Base-by-base conservation (phyloP, 92 coral and sea anemone species). In the Chrysogorgia sp. region DNA sequence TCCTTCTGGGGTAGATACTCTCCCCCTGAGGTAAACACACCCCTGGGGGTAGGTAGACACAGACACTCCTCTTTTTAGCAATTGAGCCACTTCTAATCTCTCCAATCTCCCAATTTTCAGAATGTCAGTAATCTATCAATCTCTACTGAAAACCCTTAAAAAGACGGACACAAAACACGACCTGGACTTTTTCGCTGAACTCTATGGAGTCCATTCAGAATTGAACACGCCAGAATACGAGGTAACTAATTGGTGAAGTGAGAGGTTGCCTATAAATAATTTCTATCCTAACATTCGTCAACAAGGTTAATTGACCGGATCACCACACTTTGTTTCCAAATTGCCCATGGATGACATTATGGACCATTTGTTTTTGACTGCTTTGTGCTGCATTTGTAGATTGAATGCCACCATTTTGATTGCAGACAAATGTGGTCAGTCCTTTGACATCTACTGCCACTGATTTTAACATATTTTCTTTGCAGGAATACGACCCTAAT, bases 111-210 rank as follows among this genome's bases (percentile, higher is more conserved):
- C 50, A 13, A 34, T 1, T 35, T 64, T 7, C n/a, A 71, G 77
- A 52, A 71, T 71, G 62, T 29, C 64, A 56, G 30, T 50, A 19
- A 56, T 72, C 9, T 72, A 72, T 72, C 79, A 72, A 35, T 0
- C 12, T 21, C 33, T 72, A 34, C 22, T 72, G 65, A 30, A 53
- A 34, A 72, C 79, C 25, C 33, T 72, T 17, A 72, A 55, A 35
- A 72, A 72, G 65, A 72, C 79, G 12, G 65, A 29, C 30, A 56
- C 79, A 6, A 53, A 53, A 28, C 64, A 72, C 10, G 79, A 72
- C 31, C 52, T 72, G 50, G 29, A 72, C 25, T 72, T 64, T 64
- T 72, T 49, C 34, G 64, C 79, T 1, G 41, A 34, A 22, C 9
- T 52, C 1, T 34, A 31, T 56, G 79, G 79, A 29, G 61, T 34